phyloP scores from a whole-genome alignment of 92 coral and sea anemone species.

The Isaurus tuberculatus region DNA sequence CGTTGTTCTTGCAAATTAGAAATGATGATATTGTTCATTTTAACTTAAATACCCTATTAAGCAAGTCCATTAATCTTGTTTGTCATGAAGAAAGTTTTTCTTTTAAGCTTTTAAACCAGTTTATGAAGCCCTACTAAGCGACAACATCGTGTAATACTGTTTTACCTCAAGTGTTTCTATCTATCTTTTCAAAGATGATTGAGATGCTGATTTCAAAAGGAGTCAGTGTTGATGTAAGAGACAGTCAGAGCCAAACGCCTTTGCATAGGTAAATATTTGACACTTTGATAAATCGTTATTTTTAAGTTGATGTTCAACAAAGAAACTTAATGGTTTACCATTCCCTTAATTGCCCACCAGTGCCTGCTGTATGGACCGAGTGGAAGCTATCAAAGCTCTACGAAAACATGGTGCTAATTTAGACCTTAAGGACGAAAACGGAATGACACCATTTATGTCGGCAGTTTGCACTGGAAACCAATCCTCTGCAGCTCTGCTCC shows the following conservation, averaged over 20 bases:
- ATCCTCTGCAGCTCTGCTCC: constrained; percentile 61
- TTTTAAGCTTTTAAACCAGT: background rate
- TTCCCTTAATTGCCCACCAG: constrained; percentile 14
- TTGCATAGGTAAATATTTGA: constrained; percentile 20
- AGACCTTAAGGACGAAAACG: constrained; percentile 56
- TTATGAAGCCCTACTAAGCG: background rate
- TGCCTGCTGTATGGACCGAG: constrained; percentile 67
- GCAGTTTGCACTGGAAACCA: constrained; percentile 64
- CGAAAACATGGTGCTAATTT: constrained; percentile 33
- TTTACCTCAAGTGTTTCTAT: background rate
- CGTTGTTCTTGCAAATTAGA: no score
- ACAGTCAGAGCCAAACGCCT: constrained; percentile 23
- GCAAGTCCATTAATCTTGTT: no score
- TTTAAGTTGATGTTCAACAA: background rate
- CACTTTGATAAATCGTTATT: background rate
- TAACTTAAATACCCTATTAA: no score
- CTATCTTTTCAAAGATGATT: constrained; percentile 11
- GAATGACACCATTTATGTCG: constrained; percentile 69
- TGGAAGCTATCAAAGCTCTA: constrained; percentile 56
- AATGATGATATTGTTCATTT: no score
- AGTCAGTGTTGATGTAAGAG: constrained; percentile 32
- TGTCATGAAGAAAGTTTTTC: no score
- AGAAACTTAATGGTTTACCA: background rate
- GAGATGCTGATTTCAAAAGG: constrained; percentile 21
- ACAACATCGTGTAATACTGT: background rate